These are phyloP conservation scores for Callimico goeldii DNA, from an alignment of 2,797 vertebrate genomes.

Conservation along the genomic window DNA sequence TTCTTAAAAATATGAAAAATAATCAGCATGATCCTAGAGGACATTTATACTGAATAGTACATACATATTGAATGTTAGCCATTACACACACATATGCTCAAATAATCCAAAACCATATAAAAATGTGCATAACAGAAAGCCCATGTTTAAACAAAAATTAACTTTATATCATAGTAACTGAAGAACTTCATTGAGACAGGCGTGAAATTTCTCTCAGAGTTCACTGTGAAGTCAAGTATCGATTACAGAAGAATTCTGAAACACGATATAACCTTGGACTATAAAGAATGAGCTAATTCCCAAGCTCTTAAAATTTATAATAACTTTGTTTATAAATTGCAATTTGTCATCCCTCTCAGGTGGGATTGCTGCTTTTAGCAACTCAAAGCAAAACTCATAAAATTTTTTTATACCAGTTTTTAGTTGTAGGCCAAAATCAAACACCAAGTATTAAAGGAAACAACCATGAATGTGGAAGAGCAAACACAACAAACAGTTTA, in stretches of 20 bases:
- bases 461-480: not conserved
- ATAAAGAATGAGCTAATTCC: not conserved
- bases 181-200: not conserved
- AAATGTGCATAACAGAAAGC: not conserved
- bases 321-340: not conserved
- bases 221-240: not conserved
- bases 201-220: not conserved
- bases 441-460: not conserved
- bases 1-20: not conserved
- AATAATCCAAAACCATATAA: not conserved
- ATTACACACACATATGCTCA: not conserved
- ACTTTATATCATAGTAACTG: not conserved
- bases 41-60: not conserved
- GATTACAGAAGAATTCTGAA: not conserved
- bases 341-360: not conserved
- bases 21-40: not conserved
- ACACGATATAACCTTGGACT: not conserved
- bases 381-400: not conserved
- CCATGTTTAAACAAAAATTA: not conserved
- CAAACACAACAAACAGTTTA: not conserved
- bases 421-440: not conserved
- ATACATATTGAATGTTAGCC: not conserved
- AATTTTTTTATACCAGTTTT: not conserved
- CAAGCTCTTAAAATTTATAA: not conserved
- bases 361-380: not conserved